phyloP scores from a whole-genome alignment of 2,113 vertebrate genomes.

The Nerophis lumbriciformis region DNA sequence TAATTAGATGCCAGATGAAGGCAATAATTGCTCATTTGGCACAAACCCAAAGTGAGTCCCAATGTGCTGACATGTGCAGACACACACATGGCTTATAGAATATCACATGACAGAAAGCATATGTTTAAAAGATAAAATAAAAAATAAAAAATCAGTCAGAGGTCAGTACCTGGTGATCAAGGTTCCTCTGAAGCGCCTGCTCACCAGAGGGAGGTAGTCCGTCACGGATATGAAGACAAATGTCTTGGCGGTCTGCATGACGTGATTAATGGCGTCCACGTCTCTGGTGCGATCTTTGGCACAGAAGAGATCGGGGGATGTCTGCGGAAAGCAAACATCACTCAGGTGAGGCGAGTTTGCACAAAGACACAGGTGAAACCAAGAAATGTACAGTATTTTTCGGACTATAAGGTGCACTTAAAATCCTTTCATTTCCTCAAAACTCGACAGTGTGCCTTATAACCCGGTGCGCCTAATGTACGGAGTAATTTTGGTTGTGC shows the following conservation, averaged over 20 bases:
- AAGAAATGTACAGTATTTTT: too few relatives aligned
- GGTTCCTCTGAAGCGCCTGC: conserved; percentile 46
- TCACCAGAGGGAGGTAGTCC: conserved; percentile 65
- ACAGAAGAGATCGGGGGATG: conserved; percentile 62
- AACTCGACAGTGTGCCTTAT: too few relatives aligned
- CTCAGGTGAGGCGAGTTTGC: conserved; percentile 2
- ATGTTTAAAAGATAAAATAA: neutral
- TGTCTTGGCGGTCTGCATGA: conserved; percentile 57
- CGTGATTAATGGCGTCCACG: conserved; percentile 59
- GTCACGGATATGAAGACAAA: conserved; percentile 65
- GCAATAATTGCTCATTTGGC: neutral
- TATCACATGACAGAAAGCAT: neutral
- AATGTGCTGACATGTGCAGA: neutral
- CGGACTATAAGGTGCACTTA: too few relatives aligned
- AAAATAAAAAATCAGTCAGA: neutral
- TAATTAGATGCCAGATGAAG: neutral
- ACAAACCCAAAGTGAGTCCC: neutral
- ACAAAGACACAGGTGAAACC: neutral
- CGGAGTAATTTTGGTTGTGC: too few relatives aligned
- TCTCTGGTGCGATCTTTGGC: conserved; percentile 61
- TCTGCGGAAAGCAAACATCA: conserved; percentile 38
- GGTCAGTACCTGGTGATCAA: conserved; percentile 46
- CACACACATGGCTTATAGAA: neutral
- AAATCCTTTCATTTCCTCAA: too few relatives aligned
- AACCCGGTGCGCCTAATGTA: too few relatives aligned